phyloP scores from a whole-genome alignment of 2,888 invertebrate genomes.

The Agonum fuliginosum region DNA sequence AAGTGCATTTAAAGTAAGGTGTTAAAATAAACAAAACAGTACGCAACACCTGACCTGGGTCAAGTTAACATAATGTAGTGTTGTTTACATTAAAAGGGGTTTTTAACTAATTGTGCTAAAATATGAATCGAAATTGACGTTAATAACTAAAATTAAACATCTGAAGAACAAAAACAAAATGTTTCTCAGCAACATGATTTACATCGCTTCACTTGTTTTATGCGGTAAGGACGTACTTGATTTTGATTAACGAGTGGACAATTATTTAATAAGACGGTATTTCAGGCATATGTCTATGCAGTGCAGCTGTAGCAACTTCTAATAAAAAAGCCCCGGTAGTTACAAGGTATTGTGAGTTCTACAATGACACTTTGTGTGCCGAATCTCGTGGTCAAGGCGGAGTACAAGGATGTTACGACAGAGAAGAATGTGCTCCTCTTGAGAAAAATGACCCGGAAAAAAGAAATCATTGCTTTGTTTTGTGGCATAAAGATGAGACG shows the following conservation, averaged over 20 bases:
- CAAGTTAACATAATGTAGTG: slow-evolving; percentile 48
- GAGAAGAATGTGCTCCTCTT: slow-evolving; percentile 80
- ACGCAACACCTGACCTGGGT: slow-evolving; percentile 50
- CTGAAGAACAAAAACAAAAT: slow-evolving; percentile 35
- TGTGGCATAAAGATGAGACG: slow-evolving; percentile 85
- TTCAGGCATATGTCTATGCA: slow-evolving; percentile 41
- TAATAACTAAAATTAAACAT: neutral
- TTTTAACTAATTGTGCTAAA: slow-evolving; percentile 3
- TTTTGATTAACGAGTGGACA: neutral
- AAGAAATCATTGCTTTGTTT: slow-evolving; percentile 87
- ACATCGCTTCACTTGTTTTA: slow-evolving; percentile 37
- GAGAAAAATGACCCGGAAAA: slow-evolving; percentile 79
- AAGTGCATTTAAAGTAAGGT: slow-evolving; percentile 24
- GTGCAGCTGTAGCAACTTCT: slow-evolving; percentile 64
- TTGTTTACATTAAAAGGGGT: slow-evolving; percentile 16
- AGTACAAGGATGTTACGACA: slow-evolving; percentile 73
- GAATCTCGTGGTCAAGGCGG: slow-evolving; percentile 71
- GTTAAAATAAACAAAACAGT: slow-evolving; percentile 27
- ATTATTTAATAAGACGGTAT: slow-evolving; percentile 20
- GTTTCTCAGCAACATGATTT: slow-evolving; percentile 45
- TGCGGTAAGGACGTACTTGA: slow-evolving; percentile 27
- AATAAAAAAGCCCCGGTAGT: slow-evolving; percentile 70
- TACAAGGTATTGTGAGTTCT: slow-evolving; percentile 79
- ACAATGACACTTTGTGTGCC: slow-evolving; percentile 77
- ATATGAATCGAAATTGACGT: neutral